Percentiles rank a stretch among this genome's conserved stretches.
Evolutionary conservation across 2,888 invertebrate species (phyloP).

Genomic region (Scotopteryx bipunctaria): DNA sequence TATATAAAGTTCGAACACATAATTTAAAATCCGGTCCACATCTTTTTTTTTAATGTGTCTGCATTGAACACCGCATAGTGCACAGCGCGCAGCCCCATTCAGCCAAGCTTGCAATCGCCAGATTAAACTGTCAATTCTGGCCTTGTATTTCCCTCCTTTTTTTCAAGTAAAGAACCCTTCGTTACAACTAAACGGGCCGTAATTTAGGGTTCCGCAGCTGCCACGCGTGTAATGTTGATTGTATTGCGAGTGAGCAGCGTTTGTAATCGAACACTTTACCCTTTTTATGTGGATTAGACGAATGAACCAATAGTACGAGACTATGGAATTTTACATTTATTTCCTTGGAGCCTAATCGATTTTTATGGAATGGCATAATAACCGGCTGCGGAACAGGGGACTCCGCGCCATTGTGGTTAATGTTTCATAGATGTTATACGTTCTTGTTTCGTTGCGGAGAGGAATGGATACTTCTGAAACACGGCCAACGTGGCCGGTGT

Average conservation of each 20-base stretch:
- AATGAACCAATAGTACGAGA: constrained; percentile 38
- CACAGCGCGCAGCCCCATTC: constrained; percentile 42
- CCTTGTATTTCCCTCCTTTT: constrained; percentile 55
- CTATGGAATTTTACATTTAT: constrained; percentile 27
- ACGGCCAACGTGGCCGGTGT: not conserved
- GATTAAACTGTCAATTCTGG: constrained; percentile 77
- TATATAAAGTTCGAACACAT: constrained; percentile 13
- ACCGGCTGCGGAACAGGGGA: not conserved
- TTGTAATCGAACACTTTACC: constrained; percentile 65
- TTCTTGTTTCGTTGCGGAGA: not conserved
- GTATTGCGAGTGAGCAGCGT: constrained; percentile 62
- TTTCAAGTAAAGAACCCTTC: constrained; percentile 63
- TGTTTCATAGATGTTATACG: not conserved
- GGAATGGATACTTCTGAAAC: not conserved
- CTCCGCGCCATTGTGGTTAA: not conserved
- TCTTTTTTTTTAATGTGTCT: constrained; percentile 30
- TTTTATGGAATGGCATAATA: constrained; percentile 15
- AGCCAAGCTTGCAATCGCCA: constrained; percentile 56
- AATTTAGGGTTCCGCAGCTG: constrained; percentile 79
- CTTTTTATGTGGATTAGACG: constrained; percentile 58
- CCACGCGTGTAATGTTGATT: constrained; percentile 77
- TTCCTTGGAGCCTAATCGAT: constrained; percentile 14
- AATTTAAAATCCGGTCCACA: constrained; percentile 16
- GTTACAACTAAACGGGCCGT: constrained; percentile 66
- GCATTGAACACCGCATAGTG: constrained; percentile 26